phyloP scores from a whole-genome alignment of 2,888 invertebrate genomes.

The Scrobipalpa atriplicella region DNA sequence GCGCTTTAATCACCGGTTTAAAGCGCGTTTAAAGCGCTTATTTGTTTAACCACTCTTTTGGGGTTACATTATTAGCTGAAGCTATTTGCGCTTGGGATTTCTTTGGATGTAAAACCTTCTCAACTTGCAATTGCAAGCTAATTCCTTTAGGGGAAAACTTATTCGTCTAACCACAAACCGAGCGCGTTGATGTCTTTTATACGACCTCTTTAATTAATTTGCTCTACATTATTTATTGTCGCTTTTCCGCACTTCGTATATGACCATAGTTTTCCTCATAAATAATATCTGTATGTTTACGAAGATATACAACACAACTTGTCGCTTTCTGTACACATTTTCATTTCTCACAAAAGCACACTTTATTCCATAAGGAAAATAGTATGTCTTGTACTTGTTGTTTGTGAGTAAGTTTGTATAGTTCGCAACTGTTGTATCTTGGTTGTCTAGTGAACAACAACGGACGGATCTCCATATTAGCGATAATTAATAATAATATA shows the following conservation, averaged over 20 bases:
- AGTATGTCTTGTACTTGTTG: not conserved
- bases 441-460: no score
- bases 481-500: no score
- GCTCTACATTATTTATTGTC: not conserved
- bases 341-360: conserved; percentile 4
- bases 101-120: not conserved
- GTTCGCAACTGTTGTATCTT: not conserved
- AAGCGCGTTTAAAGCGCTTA: conserved; percentile 19
- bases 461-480: no score
- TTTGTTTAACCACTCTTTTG: conserved; percentile 3
- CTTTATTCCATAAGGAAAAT: conserved; percentile 7
- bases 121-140: no score
- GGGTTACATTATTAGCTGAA: conserved; percentile 5
- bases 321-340: not conserved
- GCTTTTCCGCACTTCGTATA: not conserved
- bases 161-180: not conserved
- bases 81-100: not conserved
- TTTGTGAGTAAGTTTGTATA: not conserved
- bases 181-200: conserved; percentile 20
- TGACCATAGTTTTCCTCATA: conserved; percentile 14
- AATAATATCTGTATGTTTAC: not conserved
- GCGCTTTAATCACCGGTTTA: conserved; percentile 34
- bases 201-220: not conserved
- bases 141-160: not conserved
- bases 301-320: conserved; percentile 9